Base-by-base conservation (phyloP, 2,888 invertebrate species). In the Habroteleia sp. region DNA sequence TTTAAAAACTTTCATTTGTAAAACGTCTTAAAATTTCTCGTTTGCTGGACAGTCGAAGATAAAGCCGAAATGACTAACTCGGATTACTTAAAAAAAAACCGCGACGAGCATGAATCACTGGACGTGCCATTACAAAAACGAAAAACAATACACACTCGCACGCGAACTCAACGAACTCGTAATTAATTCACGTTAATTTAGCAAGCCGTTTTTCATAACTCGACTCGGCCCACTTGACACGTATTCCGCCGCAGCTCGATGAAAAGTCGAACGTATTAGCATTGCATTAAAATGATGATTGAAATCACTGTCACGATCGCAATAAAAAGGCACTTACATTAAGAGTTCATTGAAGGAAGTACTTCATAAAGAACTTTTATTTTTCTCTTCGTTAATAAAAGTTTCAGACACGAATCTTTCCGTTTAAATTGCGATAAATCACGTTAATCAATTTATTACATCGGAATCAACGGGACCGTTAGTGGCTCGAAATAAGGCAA, bases 81-180 rank as follows among this genome's bases (percentile, higher is more conserved):
- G 23, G 31, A 39, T 62, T 62, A 62, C 48, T 62, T 62, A 62
- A 29, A 41, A 62, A 62, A 46, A 20, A 20, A 23, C 4, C 27
- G 20, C 20, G 4, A 27, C 3, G 1, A 27, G 27, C 27, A 27
- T 10, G 10, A 31, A 31, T 11, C n/a, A n/a, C n/a, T n/a, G n/a
- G n/a, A n/a, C n/a, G n/a, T n/a, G n/a, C n/a, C n/a, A n/a, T n/a
- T n/a, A n/a, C n/a, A n/a, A n/a, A n/a, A n/a, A n/a, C n/a, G n/a
- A n/a, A n/a, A n/a, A n/a, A n/a, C n/a, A n/a, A n/a, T n/a, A n/a
- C n/a, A n/a, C n/a, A n/a, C n/a, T n/a, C n/a, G n/a, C n/a, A 11
- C 10, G 3, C 2, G 31, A 11, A 2, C 31, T 3, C 3, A 5
- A 5, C 31, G 8, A 31, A 31, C 8, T 44, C 27, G n/a, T n/a